These are phyloP conservation scores for Colletes gigas DNA, from an alignment of 1,140 invertebrate genomes.

Conservation along the genomic window DNA sequence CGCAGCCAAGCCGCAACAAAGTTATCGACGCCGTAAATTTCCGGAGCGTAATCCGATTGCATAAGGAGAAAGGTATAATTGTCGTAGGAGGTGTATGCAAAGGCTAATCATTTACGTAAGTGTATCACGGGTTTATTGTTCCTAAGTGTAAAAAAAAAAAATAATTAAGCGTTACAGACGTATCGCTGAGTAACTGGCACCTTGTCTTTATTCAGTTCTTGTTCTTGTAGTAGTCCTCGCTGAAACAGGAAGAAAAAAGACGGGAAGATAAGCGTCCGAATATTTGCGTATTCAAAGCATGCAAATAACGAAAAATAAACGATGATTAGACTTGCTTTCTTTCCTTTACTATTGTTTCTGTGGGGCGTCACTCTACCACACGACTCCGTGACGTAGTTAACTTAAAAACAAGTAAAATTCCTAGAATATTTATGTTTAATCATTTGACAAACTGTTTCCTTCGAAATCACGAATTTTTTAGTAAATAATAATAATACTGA, in stretches of 20 bases:
- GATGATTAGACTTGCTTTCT: no score
- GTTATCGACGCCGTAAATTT: conserved; percentile 23
- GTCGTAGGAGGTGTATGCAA: conserved; percentile 32
- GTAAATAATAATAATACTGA: no score
- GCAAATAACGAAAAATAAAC: no score
- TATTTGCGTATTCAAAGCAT: no score
- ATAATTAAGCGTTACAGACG: conserved; percentile 56
- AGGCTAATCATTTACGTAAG: conserved; percentile 55
- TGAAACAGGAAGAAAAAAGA: conserved; percentile 79
- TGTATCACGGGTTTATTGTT: conserved; percentile 67
- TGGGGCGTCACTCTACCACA: no score
- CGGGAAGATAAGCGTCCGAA: not conserved
- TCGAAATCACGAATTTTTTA: no score
- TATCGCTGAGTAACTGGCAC: conserved; percentile 48
- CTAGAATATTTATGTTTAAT: no score
- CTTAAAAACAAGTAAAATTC: no score
- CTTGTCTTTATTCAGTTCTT: conserved; percentile 64
- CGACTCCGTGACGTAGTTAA: no score
- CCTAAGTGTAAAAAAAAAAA: conserved; percentile 58
- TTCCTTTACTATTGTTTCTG: no score
- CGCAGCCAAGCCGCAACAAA: conserved; percentile 28
- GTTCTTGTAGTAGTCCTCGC: conserved; percentile 84
- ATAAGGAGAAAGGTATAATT: conserved; percentile 64
- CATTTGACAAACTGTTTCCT: no score
- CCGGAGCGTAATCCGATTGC: conserved; percentile 41